phyloP scores from a whole-genome alignment of 2,797 vertebrate genomes.

The Paratrypauchen microcephalus region DNA sequence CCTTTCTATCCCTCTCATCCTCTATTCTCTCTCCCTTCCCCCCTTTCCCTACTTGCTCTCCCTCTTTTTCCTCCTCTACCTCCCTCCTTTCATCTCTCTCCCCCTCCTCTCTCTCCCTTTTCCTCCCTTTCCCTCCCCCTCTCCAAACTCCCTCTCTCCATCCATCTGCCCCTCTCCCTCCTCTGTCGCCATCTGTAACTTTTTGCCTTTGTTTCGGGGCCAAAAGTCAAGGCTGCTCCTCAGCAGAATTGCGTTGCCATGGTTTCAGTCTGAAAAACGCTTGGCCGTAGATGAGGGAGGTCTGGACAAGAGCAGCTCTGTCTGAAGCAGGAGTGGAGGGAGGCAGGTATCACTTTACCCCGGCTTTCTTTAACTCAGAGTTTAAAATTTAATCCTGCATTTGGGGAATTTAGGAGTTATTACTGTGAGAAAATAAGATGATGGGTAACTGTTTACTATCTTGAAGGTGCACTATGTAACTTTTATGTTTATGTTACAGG shows the following conservation, averaged over 20 bases:
- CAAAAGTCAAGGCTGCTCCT: conserved; percentile 68
- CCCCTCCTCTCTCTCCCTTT: too few species aligned
- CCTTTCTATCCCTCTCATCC: too few species aligned
- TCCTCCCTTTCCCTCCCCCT: background rate
- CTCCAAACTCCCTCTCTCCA: conserved; percentile 13
- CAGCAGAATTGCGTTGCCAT: conserved; percentile 71
- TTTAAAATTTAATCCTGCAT: background rate
- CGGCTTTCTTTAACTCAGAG: conserved; percentile 38
- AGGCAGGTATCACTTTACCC: conserved; percentile 66
- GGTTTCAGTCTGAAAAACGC: conserved; percentile 48
- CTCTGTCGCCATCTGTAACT: conserved; percentile 47
- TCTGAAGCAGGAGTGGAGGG: conserved; percentile 30
- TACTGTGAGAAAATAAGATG: conserved; percentile 14
- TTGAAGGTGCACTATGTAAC: too few species aligned
- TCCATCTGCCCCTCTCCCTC: background rate
- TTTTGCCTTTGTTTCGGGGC: conserved; percentile 71
- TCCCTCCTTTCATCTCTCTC: background rate
- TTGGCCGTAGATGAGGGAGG: conserved; percentile 50
- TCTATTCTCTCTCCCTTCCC: conserved; percentile 2
- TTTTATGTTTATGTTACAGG: too few species aligned
- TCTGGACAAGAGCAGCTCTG: conserved; percentile 73
- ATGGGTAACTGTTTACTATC: background rate
- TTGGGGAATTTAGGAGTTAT: background rate
- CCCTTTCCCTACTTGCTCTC: conserved; percentile 1
- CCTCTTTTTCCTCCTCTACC: background rate